phyloP scores from a whole-genome alignment of 2,797 vertebrate species.

The Dallia pectoralis region DNA sequence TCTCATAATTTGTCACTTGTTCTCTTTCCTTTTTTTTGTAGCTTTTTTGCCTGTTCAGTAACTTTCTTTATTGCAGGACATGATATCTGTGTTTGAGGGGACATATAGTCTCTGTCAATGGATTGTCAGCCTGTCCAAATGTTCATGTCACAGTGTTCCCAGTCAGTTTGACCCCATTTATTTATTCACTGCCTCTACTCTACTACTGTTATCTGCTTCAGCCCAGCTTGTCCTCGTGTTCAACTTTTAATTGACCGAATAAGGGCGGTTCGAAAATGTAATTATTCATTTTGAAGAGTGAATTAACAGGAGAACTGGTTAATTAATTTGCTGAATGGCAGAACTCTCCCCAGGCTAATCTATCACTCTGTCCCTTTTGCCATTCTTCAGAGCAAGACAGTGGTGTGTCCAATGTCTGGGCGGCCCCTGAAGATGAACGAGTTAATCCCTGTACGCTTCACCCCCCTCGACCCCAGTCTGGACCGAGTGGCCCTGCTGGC shows the following conservation, averaged over 20 bases:
- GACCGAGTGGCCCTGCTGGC: conserved; percentile 83
- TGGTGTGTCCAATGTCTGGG: conserved; percentile 88
- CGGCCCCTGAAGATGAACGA: conserved; percentile 84
- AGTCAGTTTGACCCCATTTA: conserved; percentile 17
- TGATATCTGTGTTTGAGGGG: neutral
- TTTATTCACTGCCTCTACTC: conserved; percentile 4
- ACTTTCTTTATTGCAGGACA: neutral
- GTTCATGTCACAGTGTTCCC: conserved; percentile 18
- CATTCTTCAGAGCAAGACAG: conserved; percentile 71
- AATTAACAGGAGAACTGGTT: too few relatives aligned
- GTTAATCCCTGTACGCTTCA: conserved; percentile 79
- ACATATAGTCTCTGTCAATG: neutral
- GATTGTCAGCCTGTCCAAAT: conserved; percentile 1
- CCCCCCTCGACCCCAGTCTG: conserved; percentile 77
- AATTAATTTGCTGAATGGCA: too few relatives aligned
- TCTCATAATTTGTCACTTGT: neutral
- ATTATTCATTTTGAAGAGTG: too few relatives aligned
- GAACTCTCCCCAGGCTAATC: neutral
- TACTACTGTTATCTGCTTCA: conserved; percentile 25
- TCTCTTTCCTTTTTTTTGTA: neutral
- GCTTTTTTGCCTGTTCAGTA: neutral
- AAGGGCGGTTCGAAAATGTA: neutral
- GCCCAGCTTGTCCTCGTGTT: conserved; percentile 10
- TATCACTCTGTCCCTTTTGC: neutral
- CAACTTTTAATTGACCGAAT: neutral